Base-by-base conservation (phyloP, 2,797 vertebrate species). In the Streptopelia turtur region DNA sequence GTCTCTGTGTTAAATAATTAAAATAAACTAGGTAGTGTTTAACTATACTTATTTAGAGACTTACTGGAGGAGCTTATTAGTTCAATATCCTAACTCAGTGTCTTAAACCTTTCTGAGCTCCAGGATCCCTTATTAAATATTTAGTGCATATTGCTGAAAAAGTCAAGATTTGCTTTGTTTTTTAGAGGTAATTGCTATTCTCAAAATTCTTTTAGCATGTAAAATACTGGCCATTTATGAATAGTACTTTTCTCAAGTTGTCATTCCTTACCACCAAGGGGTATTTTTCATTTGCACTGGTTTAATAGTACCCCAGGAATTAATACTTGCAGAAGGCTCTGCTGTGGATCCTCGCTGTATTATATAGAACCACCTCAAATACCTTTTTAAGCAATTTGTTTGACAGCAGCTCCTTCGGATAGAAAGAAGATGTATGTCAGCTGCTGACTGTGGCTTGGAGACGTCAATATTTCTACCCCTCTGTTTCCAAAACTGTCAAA, bases 401-500 rank as follows among this genome's bases (percentile, higher is more conserved):
- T 96, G 96, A 96, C 95, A 98, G 92, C 80, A 90, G 23, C 66
- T 87, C 82, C 90, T 94, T 95, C 43, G 63, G 90, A 93, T 52
- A 88, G 96, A 89, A 92, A 87, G 93, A 79, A 90, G 94, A 95
- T 77, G 75, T 4, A 22, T 93, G 85, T 95, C 93, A 96, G 91
- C 75, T 94, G 80, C 91, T 95, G 95, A 72, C 78, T 81, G 56
- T 95, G 84, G 80, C 92, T 96, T 7, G 47, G 93, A 95, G 50
- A 75, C 37, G 28, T 96, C 87, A 71, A 87, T 97, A 94, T 95
- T 94, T 97, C 96, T 91, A 81, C 74, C 86, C 91, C 90, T 94
- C 93, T 96, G 70, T 96, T 97, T 96, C 81, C 85, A 81, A 89
- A 96, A 82, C 95, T 91, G 89, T 96, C 92, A 94, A 89, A 94